These are phyloP conservation scores for Lasioglossum leucozonium DNA, from an alignment of 2,888 invertebrate species.

Conservation along the genomic window DNA sequence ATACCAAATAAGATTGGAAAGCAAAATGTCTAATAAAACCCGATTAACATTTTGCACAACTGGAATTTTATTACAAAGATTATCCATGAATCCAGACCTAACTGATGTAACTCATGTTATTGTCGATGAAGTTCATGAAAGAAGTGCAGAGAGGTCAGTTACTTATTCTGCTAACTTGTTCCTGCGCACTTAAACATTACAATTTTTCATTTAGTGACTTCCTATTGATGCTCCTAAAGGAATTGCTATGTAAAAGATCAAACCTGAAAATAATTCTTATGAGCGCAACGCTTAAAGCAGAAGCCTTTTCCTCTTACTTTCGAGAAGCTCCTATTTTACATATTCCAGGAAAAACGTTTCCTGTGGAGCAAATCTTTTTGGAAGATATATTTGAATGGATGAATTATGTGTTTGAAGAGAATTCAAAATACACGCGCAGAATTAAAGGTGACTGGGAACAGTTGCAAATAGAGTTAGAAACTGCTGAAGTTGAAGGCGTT, in stretches of 20 bases:
- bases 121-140: constrained; percentile 97
- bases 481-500: constrained; percentile 87
- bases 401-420: constrained; percentile 87
- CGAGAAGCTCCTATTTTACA: constrained; percentile 91
- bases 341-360: constrained; percentile 94
- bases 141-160: constrained; percentile 92
- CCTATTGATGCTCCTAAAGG: constrained; percentile 92
- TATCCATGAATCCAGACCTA: constrained; percentile 92
- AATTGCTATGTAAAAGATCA: constrained; percentile 89
- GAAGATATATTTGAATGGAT: constrained; percentile 92
- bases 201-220: constrained; percentile 89
- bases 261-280: constrained; percentile 94
- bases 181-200: constrained; percentile 27
- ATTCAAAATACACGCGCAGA: constrained; percentile 88
- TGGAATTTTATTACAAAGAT: constrained; percentile 93
- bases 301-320: constrained; percentile 94
- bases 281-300: constrained; percentile 96
- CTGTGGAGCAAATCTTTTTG: constrained; percentile 92
- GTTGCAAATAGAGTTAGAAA: constrained; percentile 88
- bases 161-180: constrained; percentile 48
- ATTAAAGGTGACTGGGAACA: constrained; percentile 87
- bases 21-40: constrained; percentile 91
- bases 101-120: constrained; percentile 92
- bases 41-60: constrained; percentile 96
- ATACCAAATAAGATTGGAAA: constrained; percentile 92